A percentile compares a stretch with the other conserved stretches of the same genome.
These are phyloP conservation scores for Mus caroli DNA, from an alignment of 2,797 vertebrate genomes.

Conservation along the genomic window DNA sequence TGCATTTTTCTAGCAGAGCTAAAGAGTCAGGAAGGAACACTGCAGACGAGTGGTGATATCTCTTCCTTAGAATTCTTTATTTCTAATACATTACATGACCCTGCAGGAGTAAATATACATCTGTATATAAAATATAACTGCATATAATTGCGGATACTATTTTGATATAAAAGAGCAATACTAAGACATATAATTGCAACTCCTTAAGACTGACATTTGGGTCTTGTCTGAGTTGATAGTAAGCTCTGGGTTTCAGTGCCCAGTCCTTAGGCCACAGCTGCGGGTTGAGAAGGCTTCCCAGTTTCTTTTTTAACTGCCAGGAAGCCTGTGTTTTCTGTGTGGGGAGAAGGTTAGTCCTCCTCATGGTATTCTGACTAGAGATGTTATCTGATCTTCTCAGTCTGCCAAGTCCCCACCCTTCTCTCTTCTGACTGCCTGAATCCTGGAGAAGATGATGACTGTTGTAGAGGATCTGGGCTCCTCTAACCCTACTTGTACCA, in stretches of 20 bases:
- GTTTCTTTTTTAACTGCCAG: not conserved
- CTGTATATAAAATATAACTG: constrained; percentile 48
- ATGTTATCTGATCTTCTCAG: not conserved
- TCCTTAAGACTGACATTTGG: not conserved
- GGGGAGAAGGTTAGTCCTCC: not conserved
- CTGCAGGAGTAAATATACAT: not conserved
- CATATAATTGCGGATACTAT: not conserved
- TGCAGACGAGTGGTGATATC: not conserved
- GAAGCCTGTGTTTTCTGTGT: constrained; percentile 31
- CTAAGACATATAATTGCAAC: not conserved
- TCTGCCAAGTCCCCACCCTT: not conserved
- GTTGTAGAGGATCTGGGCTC: not conserved
- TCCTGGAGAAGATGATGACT: not conserved
- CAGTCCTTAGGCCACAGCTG: not conserved
- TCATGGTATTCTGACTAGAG: not conserved
- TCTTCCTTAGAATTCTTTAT: constrained; percentile 6
- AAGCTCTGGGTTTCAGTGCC: not conserved
- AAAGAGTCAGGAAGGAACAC: constrained; percentile 4
- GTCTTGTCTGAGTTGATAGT: not conserved
- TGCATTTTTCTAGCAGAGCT: not conserved
- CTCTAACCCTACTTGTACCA: not conserved
- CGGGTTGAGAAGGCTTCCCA: not conserved
- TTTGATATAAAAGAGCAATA: not conserved
- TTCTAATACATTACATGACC: not conserved
- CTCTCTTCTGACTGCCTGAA: not conserved